Evolutionary conservation across 2,113 vertebrate species (phyloP), one percentile per base, ranked within the genome.

Genomic region (Gallinago media): DNA sequence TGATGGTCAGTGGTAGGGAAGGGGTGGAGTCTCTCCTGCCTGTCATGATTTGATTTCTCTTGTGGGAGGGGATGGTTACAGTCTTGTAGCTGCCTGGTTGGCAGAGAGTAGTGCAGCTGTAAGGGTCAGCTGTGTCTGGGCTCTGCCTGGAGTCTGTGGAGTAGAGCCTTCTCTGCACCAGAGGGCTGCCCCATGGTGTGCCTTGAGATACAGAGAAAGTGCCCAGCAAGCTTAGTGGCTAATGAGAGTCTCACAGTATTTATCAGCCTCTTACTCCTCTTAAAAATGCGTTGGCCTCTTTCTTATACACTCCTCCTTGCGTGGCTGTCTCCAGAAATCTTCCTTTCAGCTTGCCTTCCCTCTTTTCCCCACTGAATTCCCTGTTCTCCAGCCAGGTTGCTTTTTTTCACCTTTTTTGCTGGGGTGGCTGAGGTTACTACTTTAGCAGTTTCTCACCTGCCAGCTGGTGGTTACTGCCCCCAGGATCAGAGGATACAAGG

Each of bases 21-120:
- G 46, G 52, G 31, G 1, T 18, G 68, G 71, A 67, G 58, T 23
- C 25, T 88, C 55, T 82, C 50, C 55, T 78, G 42, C 71, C 26
- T 83, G 71, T 46, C 3, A 1, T 0, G 0, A 1, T 82, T 54
- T 75, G 34, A 13, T 0, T 67, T 42, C 31, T 78, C 18, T 0
- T 2, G 3, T 8, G 46, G 71, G 61, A 40, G 54, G 32, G 38
- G 25, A 20, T 3, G 2, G 8, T n/a, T 14, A 18, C 0, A 0
- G 56, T 77, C 47, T 49, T 31, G 56, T 26, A 40, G 14, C 31
- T 22, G 62, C n/a, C 61, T 68, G 54, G 26, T 29, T 74, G 61
- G 38, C 8, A 3, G 29, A 23, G 23, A 15, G 27, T 7, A 38
- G 15, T 2, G 1, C 40, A 25, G 74, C 59, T 2, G 2, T 52